Percentiles rank a stretch among this genome's conserved stretches.
These are phyloP conservation scores for Tetropium fuscum DNA, from an alignment of 2,888 invertebrate genomes.

Conservation along the genomic window DNA sequence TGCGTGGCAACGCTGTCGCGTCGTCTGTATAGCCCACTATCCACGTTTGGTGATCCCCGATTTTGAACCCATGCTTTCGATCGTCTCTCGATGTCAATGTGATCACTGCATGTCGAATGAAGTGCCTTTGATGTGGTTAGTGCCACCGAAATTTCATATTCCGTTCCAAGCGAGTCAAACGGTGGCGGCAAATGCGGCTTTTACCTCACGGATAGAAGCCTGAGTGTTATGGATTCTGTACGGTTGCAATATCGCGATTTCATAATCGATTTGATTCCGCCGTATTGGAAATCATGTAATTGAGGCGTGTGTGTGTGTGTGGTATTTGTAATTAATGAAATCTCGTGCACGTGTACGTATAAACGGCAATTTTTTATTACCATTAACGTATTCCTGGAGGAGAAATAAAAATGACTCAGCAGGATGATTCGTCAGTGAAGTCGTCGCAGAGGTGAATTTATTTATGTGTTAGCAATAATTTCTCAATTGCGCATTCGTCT, in stretches of 20 bases:
- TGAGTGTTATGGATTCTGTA: constrained; percentile 1
- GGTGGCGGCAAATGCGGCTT: background rate
- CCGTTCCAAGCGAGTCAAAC: background rate
- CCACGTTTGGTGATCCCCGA: constrained; percentile 17
- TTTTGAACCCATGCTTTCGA: constrained; percentile 3
- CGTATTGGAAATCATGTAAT: background rate
- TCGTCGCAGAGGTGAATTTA: constrained; percentile 13
- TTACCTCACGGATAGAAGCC: background rate
- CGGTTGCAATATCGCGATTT: background rate
- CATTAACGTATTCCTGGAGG: background rate
- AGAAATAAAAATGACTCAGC: constrained; percentile 8
- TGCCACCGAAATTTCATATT: background rate
- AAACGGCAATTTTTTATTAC: background rate
- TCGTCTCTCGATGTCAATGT: background rate
- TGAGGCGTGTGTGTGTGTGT: background rate
- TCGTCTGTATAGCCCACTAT: background rate
- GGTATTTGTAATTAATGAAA: constrained; percentile 11
- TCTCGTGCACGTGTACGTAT: background rate
- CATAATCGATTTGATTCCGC: constrained; percentile 8
- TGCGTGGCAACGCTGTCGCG: constrained; percentile 13
- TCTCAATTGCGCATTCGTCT: too few species aligned
- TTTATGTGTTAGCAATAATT: background rate
- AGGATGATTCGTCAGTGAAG: constrained; percentile 11
- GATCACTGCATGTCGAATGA: constrained; percentile 6
- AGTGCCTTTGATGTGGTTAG: background rate